A percentile compares a stretch with the other conserved stretches of the same genome.
phyloP scores from a whole-genome alignment of 1,140 invertebrate genomes.

The Pseudomyrmex sp. region DNA sequence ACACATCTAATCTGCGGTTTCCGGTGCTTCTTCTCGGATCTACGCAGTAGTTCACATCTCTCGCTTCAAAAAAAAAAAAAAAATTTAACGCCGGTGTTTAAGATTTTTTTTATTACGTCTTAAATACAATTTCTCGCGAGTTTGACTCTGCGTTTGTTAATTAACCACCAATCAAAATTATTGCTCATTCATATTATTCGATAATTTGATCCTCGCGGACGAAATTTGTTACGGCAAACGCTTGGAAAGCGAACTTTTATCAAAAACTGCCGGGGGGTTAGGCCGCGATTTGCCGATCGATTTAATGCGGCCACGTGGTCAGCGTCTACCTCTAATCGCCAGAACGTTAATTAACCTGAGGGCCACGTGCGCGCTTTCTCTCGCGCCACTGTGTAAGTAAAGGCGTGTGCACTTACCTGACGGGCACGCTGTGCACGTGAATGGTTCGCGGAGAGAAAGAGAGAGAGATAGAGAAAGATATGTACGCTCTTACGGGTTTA shows the following conservation, averaged over 20 bases:
- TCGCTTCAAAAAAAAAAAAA: too few species aligned
- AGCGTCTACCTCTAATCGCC: constrained; percentile 60
- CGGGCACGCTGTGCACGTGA: constrained; percentile 13
- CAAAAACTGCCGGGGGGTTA: constrained; percentile 51
- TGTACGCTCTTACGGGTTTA: constrained; percentile 43
- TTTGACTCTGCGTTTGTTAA: not conserved
- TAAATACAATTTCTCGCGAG: too few species aligned
- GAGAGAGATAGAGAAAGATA: not conserved
- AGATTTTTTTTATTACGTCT: too few species aligned
- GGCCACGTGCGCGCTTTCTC: constrained; percentile 78
- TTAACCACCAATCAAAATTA: constrained; percentile 7
- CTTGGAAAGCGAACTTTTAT: constrained; percentile 63
- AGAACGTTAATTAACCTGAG: constrained; percentile 74
- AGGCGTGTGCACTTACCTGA: constrained; percentile 34
- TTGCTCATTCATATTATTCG: not conserved
- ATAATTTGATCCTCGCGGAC: constrained; percentile 27
- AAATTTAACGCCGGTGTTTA: too few species aligned
- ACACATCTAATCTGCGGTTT: not conserved
- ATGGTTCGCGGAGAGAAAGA: constrained; percentile 9
- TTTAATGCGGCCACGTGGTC: constrained; percentile 71
- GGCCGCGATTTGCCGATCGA: constrained; percentile 63
- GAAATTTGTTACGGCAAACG: constrained; percentile 42
- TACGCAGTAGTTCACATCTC: not conserved
- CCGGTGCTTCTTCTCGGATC: not conserved
- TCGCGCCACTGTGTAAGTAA: constrained; percentile 29